Conservation (phyloP, 2,888 invertebrate genomes). For the Apeira syringaria region DNA sequence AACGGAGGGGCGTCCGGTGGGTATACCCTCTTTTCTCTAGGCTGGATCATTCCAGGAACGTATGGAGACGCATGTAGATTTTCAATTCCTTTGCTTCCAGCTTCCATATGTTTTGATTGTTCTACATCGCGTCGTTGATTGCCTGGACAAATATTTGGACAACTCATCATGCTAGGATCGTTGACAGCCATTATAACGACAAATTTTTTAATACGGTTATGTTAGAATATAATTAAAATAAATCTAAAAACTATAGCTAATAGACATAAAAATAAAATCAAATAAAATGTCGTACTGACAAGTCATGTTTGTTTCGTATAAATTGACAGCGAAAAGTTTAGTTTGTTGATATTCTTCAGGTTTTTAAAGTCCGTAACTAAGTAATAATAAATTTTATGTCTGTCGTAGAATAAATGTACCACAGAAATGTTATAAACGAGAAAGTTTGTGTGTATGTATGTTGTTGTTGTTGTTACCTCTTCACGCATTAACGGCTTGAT, state of each 20-base stretch:
- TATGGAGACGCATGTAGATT: constrained; percentile 48
- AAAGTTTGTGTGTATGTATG: no score
- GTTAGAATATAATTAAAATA: constrained; percentile 12
- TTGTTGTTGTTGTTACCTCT: no score
- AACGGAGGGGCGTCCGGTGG: constrained; percentile 63
- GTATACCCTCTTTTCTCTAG: constrained; percentile 54
- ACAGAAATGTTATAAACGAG: no score
- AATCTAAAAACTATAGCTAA: constrained; percentile 14
- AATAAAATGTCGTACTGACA: background rate
- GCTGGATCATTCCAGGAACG: constrained; percentile 59
- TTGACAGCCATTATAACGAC: constrained; percentile 42
- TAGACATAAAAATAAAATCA: constrained; percentile 3
- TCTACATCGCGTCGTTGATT: background rate
- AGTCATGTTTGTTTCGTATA: constrained; percentile 1
- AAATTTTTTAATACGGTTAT: constrained; percentile 37
- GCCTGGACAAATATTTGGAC: constrained; percentile 62
- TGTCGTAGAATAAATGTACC: no score
- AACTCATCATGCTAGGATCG: constrained; percentile 38
- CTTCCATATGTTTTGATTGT: constrained; percentile 32
- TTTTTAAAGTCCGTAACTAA: no score
- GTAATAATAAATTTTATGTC: no score
- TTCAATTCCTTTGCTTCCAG: constrained; percentile 32
- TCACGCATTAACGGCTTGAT: no score
- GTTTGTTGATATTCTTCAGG: no score
- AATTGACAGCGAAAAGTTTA: no score